Evolutionary conservation across 2,797 vertebrate species (phyloP), one percentile per base, ranked within the genome.

Genomic region (Mionectes olivaceus): DNA sequence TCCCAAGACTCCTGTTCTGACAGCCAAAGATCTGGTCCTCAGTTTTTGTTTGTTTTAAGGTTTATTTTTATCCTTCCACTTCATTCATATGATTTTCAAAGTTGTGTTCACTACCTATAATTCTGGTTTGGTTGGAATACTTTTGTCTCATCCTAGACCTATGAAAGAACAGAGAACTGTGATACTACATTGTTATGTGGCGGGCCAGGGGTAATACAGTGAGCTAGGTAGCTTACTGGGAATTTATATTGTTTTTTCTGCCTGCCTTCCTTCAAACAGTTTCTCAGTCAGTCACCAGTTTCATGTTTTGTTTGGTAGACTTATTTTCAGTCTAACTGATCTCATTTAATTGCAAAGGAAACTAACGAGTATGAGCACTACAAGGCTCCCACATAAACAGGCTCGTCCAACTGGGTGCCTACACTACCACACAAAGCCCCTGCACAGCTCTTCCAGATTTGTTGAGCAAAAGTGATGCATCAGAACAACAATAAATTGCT

Each of bases 271-370:
- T 87, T 83, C n/a, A 7, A 52, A 78, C 67, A 44, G 19, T 70
- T 92, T 97, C 98, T 98, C 97, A 98, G 95, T 96, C 93, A 91
- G 93, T 94, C 96, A 96, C 97, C 13, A 15, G 93, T 97, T 97
- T 98, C 97, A 95, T 97, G 96, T 97, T 97, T 98, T 97, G 97
- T 98, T 98, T 98, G 98, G 98, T 97, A 98, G 98, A 96, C 96
- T 97, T 98, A 95, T 98, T 97, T 98, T 98, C 94, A 97, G 84
- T 79, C 98, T 98, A 98, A 97, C 95, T 94, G 96, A 98, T 95
- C 98, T 98, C 98, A 98, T 95, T 98, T 98, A 98, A 98, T 98
- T 98, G 98, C 98, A 98, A 98, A 98, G 97, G 93, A 94, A 96
- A 93, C 96, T 93, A 96, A 98, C 97, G 97, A 95, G 92, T 94